A percentile compares a stretch with the other conserved stretches of the same genome.
Conservation (phyloP, 2,797 vertebrate genomes). For the Scomberomorus guttatus region DNA sequence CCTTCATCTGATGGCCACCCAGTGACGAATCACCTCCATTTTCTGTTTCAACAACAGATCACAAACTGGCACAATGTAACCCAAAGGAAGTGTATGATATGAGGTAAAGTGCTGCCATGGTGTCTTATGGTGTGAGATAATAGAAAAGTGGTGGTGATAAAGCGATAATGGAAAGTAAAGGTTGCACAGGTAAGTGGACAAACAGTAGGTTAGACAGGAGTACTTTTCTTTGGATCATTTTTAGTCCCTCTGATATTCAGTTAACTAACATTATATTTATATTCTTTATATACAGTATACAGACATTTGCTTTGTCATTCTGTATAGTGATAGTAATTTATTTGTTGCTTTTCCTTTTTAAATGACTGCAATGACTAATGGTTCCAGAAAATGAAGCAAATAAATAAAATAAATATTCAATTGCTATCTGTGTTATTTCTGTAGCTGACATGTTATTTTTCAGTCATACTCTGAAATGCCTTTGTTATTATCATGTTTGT, state of each 20-base stretch:
- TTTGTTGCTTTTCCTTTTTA: not conserved
- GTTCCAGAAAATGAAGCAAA: too few relatives aligned
- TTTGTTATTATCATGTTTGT: too few relatives aligned
- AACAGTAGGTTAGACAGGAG: not conserved
- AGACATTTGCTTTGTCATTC: not conserved
- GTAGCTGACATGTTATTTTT: too few relatives aligned
- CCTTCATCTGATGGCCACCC: conserved; percentile 28
- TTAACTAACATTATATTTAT: not conserved
- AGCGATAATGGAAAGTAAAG: not conserved
- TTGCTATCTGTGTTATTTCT: too few relatives aligned
- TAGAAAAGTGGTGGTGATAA: not conserved
- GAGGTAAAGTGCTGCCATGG: not conserved
- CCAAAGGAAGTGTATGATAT: conserved; percentile 6
- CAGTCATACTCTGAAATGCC: too few relatives aligned
- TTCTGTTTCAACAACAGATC: conserved; percentile 6
- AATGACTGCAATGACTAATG: too few relatives aligned
- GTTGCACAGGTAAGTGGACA: not conserved
- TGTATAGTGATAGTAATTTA: not conserved
- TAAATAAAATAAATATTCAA: too few relatives aligned
- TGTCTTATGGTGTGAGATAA: not conserved
- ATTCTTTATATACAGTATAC: not conserved
- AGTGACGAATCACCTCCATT: conserved; percentile 5
- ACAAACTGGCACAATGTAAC: not conserved
- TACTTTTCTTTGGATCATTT: not conserved
- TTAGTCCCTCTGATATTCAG: not conserved